phyloP scores from a whole-genome alignment of 1,140 invertebrate genomes.

The Nilaparvata lugens region DNA sequence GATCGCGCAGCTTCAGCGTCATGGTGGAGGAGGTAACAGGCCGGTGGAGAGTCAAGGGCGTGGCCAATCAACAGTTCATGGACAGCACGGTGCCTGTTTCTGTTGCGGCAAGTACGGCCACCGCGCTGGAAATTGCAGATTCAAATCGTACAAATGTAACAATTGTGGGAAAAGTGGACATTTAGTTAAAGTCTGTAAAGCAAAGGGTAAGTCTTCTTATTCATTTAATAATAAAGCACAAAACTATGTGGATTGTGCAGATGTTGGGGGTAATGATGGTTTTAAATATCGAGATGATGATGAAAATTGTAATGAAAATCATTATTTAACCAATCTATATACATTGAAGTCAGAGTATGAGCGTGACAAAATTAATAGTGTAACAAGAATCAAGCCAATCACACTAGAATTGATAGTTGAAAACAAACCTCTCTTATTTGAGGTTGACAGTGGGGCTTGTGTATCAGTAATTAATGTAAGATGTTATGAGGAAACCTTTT shows the following conservation, averaged over 20 bases:
- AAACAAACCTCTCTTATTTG: neutral
- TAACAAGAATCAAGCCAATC: neutral
- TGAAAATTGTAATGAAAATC: neutral
- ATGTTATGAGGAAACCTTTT: neutral
- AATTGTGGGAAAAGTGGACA: neutral
- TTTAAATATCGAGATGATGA: too few relatives aligned
- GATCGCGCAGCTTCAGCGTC: too few relatives aligned
- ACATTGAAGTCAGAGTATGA: neutral
- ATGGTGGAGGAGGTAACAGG: too few relatives aligned
- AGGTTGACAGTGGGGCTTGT: conserved; percentile 5
- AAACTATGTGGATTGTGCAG: neutral
- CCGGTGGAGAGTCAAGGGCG: too few relatives aligned
- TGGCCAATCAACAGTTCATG: too few relatives aligned
- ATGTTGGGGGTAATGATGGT: neutral
- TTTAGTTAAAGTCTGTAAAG: neutral
- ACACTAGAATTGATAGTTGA: neutral
- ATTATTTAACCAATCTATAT: conserved; percentile 1
- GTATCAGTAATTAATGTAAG: neutral
- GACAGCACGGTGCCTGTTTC: too few relatives aligned
- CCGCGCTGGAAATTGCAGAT: too few relatives aligned
- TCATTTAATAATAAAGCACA: neutral
- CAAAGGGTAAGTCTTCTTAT: neutral
- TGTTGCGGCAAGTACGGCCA: too few relatives aligned
- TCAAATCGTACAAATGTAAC: neutral
- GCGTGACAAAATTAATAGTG: neutral